A percentile compares a stretch with the other conserved stretches of the same genome.
These are phyloP conservation scores for Prunella fulvescens DNA, from an alignment of 2,113 vertebrate genomes.

Conservation along the genomic window DNA sequence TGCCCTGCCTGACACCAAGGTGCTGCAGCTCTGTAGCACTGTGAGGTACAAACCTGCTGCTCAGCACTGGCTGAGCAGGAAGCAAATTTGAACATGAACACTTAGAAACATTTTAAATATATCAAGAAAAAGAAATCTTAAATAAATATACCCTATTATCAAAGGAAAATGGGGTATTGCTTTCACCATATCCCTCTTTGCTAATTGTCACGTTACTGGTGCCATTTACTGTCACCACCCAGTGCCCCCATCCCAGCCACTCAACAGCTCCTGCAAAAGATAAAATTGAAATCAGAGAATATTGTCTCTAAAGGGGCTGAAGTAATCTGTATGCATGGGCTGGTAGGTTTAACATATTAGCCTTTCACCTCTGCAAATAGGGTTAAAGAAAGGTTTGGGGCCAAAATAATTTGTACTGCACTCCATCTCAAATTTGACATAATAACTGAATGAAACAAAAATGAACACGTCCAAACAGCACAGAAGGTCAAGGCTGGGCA, in stretches of 20 bases:
- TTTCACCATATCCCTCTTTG: neutral
- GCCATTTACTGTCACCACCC: neutral
- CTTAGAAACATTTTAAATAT: neutral
- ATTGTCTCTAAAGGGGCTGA: neutral
- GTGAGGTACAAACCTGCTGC: fast-evolving
- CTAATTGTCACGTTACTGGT: neutral
- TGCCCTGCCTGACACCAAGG: neutral
- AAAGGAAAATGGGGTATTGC: neutral
- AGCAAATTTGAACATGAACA: fast-evolving
- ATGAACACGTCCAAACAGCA: neutral
- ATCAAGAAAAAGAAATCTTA: neutral
- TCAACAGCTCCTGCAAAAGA: neutral
- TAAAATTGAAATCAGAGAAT: neutral
- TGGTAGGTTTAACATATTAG: neutral
- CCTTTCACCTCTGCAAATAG: conserved; percentile 13
- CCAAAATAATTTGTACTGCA: neutral
- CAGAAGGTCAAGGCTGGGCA: neutral
- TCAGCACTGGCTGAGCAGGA: neutral
- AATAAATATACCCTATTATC: neutral
- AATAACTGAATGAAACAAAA: conserved; percentile 14
- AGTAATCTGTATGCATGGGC: neutral
- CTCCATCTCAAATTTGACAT: conserved; percentile 1
- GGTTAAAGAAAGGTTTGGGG: conserved; percentile 19
- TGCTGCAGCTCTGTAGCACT: neutral
- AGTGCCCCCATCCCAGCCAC: neutral